Conservation (phyloP, 2,113 vertebrate genomes). For the Psittacus erithacus region DNA sequence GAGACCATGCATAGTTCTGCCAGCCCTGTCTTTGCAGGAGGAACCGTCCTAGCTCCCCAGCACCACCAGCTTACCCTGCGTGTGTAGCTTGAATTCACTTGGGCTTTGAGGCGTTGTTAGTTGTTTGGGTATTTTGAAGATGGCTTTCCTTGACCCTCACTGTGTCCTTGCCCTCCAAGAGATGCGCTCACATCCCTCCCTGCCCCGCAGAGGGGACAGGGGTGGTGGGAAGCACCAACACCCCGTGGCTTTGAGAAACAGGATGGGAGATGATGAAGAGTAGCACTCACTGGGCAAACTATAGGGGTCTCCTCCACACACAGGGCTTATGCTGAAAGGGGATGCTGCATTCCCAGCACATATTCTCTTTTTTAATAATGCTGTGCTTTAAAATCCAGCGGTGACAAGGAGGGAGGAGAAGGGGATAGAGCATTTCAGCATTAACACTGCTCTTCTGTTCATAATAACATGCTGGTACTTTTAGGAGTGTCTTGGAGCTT, state of each 20-base stretch:
- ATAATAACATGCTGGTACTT: slow-evolving; percentile 52
- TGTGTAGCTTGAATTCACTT: not conserved
- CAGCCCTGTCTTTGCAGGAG: not conserved
- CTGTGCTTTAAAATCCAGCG: not conserved
- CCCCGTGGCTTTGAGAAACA: not conserved
- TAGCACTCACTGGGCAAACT: not conserved
- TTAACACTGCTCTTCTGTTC: slow-evolving; percentile 38
- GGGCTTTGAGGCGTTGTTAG: fast-evolving
- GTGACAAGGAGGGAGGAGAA: slow-evolving; percentile 61
- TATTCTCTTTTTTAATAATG: not conserved
- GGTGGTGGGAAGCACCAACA: not conserved
- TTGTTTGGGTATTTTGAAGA: not conserved
- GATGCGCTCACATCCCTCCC: fast-evolving
- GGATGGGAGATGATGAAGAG: not conserved
- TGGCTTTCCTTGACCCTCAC: not conserved
- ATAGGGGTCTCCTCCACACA: not conserved
- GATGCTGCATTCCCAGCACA: not conserved
- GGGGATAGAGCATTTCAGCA: slow-evolving; percentile 48
- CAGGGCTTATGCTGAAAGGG: not conserved
- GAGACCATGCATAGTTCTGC: not conserved
- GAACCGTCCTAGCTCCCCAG: not conserved
- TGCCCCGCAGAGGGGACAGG: not conserved
- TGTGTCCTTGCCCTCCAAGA: fast-evolving
- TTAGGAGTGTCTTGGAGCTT: slow-evolving; percentile 58
- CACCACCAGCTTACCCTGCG: not conserved